Evolutionary conservation across 2,113 vertebrate species (phyloP).

Genomic region (Thunnus maccoyii): DNA sequence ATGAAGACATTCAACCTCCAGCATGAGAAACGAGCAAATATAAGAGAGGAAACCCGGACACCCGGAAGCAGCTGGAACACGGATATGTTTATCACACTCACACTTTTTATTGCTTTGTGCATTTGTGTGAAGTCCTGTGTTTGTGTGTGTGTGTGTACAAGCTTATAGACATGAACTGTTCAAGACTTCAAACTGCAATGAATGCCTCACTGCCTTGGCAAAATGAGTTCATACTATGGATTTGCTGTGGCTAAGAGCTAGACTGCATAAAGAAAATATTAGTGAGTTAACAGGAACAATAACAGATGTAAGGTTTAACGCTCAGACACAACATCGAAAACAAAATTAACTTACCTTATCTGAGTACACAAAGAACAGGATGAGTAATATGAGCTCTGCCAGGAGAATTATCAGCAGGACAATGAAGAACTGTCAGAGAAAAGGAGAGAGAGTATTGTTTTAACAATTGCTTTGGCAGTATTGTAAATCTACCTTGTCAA

Average conservation of each 20-base stretch:
- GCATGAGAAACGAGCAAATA: slow-evolving; percentile 26
- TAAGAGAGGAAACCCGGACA: slow-evolving; percentile 21
- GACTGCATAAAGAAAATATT: not conserved
- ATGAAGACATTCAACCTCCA: slow-evolving; percentile 60
- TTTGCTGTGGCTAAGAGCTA: not conserved
- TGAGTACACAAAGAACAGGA: slow-evolving; percentile 98
- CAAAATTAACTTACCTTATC: slow-evolving; percentile 90
- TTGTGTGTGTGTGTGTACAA: not conserved
- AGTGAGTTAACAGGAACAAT: not conserved
- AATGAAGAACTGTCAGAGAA: slow-evolving; percentile 94
- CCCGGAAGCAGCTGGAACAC: slow-evolving; percentile 46
- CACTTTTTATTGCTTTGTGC: slow-evolving; percentile 37
- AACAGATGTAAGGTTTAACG: not conserved
- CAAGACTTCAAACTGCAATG: not conserved
- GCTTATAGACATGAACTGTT: not conserved
- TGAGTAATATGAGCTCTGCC: slow-evolving; percentile 94
- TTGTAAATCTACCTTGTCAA: slow-evolving; percentile 15
- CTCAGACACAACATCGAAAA: not conserved
- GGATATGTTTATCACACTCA: slow-evolving; percentile 27
- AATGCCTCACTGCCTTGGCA: not conserved
- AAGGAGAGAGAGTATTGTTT: slow-evolving; percentile 44
- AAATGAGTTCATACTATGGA: not conserved
- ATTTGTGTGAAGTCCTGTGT: not conserved
- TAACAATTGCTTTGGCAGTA: slow-evolving; percentile 5
- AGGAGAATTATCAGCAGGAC: slow-evolving; percentile 96